Base-by-base conservation (phyloP, 2,888 invertebrate genomes). In the Noctua janthe region DNA sequence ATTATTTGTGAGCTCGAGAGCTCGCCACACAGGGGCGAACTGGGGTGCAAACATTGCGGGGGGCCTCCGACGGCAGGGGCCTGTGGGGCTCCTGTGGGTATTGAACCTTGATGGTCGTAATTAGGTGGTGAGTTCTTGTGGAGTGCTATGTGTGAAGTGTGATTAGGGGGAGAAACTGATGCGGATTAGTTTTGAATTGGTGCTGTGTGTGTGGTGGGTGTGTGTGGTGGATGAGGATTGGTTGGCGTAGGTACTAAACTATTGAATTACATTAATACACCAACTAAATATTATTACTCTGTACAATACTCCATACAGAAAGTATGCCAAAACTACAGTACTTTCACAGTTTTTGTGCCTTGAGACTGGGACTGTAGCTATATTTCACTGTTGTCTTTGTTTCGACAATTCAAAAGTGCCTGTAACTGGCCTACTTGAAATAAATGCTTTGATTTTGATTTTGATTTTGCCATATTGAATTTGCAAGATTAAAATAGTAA, bases 1-100 rank as follows among this genome's bases (percentile, higher is more conserved):
- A 93, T 94, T 93, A 94, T 91, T 92, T 91, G 91, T 87, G 70
- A 39, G 84, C 89, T 82, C 71, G 86, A 93, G 92, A 87, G 91
- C 88, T 83, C 56, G 69, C 78, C 91, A 92, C 91, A 92, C 92
- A 86, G 80, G 84, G 85, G 76, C 84, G 82, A 72, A 84, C 87
- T 84, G 81, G 84, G 78, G 83, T 64, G 81, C 76, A 84, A 82
- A 83, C 82, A 74, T 56, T 51, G 67, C 64, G 35, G 47, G 49
- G 80, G 81, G 81, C 62, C 72, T 49, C 29, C 29, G 20, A 10
- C 39, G 23, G 54, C n/a, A 71, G 82, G 85, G 81, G 81, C 15
- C 78, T 73, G 69, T 78, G 88, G 86, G 72, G 71, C 82, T 85
- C 78, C 80, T 78, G 77, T 88, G 87, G 79, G 83, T 75, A 78